Conservation (phyloP, 2,797 vertebrate species). For the Tokudaia tokunoshimensis region DNA sequence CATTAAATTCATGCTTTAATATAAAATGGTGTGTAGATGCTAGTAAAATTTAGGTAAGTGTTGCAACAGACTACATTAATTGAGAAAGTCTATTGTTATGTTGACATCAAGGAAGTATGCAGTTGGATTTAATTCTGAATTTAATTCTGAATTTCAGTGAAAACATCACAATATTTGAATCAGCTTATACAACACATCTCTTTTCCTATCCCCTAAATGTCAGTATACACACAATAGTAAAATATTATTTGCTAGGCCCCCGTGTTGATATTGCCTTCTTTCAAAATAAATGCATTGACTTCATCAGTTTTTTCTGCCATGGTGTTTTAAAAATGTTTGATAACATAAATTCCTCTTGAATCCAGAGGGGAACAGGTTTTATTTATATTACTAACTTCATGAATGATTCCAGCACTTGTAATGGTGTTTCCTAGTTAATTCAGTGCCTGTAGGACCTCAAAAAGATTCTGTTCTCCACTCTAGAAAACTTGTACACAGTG, state of each 20-base stretch:
- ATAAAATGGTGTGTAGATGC: not conserved
- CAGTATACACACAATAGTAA: not conserved
- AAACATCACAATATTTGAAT: slow-evolving; percentile 54
- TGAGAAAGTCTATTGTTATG: slow-evolving; percentile 16
- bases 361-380: not conserved
- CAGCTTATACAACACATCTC: not conserved
- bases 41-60: not conserved
- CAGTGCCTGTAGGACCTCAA: not conserved
- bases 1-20: not conserved
- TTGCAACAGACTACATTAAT: not conserved
- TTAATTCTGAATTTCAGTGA: slow-evolving; percentile 49
- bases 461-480: slow-evolving; percentile 23
- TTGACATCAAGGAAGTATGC: not conserved
- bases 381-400: slow-evolving; percentile 14
- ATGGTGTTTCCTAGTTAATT: slow-evolving; percentile 65
- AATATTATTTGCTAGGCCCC: not conserved
- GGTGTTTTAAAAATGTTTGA: slow-evolving; percentile 32
- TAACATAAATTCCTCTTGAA: slow-evolving; percentile 24
- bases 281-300: slow-evolving; percentile 30
- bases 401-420: slow-evolving; percentile 31
- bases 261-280: slow-evolving; percentile 3
- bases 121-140: not conserved
- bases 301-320: slow-evolving; percentile 33
- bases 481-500: not conserved
- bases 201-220: not conserved